A percentile compares a stretch with the other conserved stretches of the same genome.
These are phyloP conservation scores for Cephus pulcher DNA, from an alignment of 2,888 invertebrate species.

Conservation along the genomic window DNA sequence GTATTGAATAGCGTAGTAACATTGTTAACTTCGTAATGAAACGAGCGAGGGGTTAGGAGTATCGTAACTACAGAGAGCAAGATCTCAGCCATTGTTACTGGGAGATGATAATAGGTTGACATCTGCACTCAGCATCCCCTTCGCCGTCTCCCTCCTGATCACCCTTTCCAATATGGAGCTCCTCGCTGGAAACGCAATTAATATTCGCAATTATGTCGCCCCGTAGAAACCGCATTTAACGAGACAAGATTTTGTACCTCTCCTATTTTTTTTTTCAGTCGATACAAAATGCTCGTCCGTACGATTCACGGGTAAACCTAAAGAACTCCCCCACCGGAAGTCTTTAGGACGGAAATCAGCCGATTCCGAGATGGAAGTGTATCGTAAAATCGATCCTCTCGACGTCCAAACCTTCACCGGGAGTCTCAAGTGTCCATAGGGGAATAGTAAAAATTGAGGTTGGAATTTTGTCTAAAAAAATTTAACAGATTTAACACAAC, in stretches of 20 bases:
- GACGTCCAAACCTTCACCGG: background rate
- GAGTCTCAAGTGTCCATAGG: background rate
- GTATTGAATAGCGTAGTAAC: slow-evolving; percentile 59
- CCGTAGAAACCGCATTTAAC: slow-evolving; percentile 42
- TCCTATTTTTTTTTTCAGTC: background rate
- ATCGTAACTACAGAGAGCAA: slow-evolving; percentile 14
- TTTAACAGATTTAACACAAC: background rate
- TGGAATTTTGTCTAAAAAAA: background rate
- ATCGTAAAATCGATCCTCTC: background rate
- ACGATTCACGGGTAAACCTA: background rate
- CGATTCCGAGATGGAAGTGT: background rate
- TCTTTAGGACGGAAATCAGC: background rate
- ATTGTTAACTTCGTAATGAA: slow-evolving; percentile 65
- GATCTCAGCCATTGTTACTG: slow-evolving; percentile 14
- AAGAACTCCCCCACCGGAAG: background rate
- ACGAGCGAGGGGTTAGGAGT: slow-evolving; percentile 24
- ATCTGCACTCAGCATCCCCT: slow-evolving; percentile 64
- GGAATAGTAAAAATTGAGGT: background rate
- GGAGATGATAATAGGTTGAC: slow-evolving; percentile 65
- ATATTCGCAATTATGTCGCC: slow-evolving; percentile 60
- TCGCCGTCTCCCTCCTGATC: slow-evolving; percentile 32
- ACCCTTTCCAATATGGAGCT: background rate
- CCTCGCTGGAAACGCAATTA: slow-evolving; percentile 58
- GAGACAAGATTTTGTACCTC: slow-evolving; percentile 42
- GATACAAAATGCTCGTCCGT: background rate